Conservation (phyloP, 2,888 invertebrate species). For the Teleogryllus oceanicus region DNA sequence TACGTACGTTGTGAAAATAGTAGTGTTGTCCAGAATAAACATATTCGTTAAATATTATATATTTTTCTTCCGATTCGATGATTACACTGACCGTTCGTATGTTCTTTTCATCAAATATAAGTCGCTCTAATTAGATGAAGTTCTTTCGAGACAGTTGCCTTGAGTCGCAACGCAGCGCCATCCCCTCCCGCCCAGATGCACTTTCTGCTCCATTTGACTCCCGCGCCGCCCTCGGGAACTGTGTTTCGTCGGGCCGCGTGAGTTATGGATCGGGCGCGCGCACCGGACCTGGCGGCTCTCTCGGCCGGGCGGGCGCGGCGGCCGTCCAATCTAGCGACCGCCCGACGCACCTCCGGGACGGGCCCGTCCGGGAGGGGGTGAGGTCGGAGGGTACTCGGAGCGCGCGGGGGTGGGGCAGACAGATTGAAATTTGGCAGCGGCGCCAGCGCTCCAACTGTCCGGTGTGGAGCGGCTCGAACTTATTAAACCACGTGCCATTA, state of each 20-base stretch:
- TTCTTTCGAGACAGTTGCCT: too few species aligned
- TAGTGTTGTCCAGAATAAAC: too few species aligned
- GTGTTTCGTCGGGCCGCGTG: neutral
- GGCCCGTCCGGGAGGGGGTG: neutral
- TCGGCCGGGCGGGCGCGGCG: neutral
- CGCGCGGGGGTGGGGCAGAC: neutral
- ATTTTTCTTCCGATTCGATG: too few species aligned
- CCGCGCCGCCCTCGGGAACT: neutral
- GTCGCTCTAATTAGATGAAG: too few species aligned
- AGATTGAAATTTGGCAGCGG: conserved; percentile 2
- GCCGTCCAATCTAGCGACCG: too few species aligned
- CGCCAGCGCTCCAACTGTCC: neutral
- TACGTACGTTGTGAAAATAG: too few species aligned
- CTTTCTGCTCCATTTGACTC: neutral
- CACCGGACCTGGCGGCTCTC: neutral
- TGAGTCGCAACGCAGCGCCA: neutral
- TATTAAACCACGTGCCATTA: conserved; percentile 10
- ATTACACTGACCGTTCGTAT: too few species aligned
- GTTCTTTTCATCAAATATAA: too few species aligned
- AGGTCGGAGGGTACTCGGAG: neutral
- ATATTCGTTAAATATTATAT: too few species aligned
- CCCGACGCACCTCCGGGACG: too few species aligned
- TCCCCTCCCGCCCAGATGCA: neutral
- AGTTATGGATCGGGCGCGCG: neutral
- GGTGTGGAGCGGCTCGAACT: neutral